phyloP scores from a whole-genome alignment of 1,140 invertebrate species.

The Euwallacea similis region DNA sequence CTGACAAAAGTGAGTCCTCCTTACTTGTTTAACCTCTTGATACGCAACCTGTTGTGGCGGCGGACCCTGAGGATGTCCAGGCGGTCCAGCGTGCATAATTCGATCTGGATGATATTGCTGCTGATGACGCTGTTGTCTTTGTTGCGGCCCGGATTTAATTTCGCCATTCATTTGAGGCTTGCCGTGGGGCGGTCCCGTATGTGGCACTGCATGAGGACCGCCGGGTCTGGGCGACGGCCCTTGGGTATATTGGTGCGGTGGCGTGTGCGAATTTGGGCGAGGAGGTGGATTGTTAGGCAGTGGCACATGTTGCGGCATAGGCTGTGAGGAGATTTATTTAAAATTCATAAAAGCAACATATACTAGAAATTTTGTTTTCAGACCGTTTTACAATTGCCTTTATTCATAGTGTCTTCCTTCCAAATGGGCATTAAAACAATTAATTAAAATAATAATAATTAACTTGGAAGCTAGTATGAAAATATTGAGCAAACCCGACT shows the following conservation, averaged over 20 bases:
- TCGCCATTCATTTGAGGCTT: slow-evolving; percentile 47
- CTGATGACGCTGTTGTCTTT: slow-evolving; percentile 40
- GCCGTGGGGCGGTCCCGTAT: slow-evolving; percentile 28
- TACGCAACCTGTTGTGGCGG: slow-evolving; percentile 45
- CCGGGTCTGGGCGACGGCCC: slow-evolving; percentile 35
- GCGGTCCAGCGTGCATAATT: slow-evolving; percentile 21
- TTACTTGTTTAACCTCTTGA: slow-evolving; percentile 18
- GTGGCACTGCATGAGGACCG: slow-evolving; percentile 26
- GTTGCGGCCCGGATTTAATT: slow-evolving; percentile 44
- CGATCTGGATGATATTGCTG: slow-evolving; percentile 39
- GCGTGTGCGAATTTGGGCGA: slow-evolving; percentile 45
- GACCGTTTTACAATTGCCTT: too few relatives aligned
- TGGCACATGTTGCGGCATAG: slow-evolving; percentile 26
- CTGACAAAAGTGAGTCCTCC: not conserved
- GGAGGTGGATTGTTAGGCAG: slow-evolving; percentile 15
- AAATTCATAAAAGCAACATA: too few relatives aligned
- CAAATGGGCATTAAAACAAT: too few relatives aligned
- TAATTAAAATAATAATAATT: too few relatives aligned
- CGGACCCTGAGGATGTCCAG: slow-evolving; percentile 45
- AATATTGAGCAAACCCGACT: too few relatives aligned
- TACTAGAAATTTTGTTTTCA: too few relatives aligned
- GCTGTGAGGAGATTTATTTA: not conserved
- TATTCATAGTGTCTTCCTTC: too few relatives aligned
- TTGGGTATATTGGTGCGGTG: slow-evolving; percentile 49
- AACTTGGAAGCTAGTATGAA: too few relatives aligned